Evolutionary conservation across 2,113 vertebrate genomes (phyloP).

Genomic region (Solenodon paradoxus): DNA sequence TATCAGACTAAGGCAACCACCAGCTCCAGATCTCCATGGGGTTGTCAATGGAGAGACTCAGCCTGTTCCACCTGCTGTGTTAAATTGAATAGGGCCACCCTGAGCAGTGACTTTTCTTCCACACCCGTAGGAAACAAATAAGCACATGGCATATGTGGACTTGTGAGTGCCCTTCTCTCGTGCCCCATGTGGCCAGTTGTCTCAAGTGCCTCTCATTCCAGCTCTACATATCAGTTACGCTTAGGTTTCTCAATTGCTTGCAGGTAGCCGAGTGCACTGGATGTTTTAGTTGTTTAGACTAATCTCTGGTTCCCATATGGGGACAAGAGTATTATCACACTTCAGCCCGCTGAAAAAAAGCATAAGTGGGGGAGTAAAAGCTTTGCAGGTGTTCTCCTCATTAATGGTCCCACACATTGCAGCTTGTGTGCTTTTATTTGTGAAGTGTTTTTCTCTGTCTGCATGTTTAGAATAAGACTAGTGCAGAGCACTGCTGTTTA

Average conservation of each 20-base stretch:
- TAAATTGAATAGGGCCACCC: not conserved
- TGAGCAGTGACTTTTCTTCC: constrained; percentile 11
- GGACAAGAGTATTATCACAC: constrained; percentile 43
- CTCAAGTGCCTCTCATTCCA: constrained; percentile 21
- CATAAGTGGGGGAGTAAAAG: not conserved
- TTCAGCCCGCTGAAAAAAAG: constrained; percentile 7
- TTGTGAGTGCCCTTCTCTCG: not conserved
- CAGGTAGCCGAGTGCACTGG: constrained; percentile 31
- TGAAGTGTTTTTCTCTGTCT: constrained; percentile 61
- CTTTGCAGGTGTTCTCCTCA: constrained; percentile 51
- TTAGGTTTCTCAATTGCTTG: not conserved
- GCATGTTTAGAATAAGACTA: constrained; percentile 56
- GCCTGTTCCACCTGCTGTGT: not conserved
- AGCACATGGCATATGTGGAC: not conserved
- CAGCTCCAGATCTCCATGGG: not conserved
- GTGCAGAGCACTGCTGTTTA: constrained; percentile 59
- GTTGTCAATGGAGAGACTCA: not conserved
- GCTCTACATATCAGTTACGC: not conserved
- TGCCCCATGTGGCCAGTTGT: constrained; percentile 26
- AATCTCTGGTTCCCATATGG: constrained; percentile 41
- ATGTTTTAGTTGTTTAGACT: constrained; percentile 6
- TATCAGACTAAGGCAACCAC: not conserved
- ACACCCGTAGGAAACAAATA: not conserved
- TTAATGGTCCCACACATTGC: constrained; percentile 39
- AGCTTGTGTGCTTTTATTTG: constrained; percentile 46